Conservation (phyloP, 2,888 invertebrate species). For the Galeopsomyia nigrocyanea region DNA sequence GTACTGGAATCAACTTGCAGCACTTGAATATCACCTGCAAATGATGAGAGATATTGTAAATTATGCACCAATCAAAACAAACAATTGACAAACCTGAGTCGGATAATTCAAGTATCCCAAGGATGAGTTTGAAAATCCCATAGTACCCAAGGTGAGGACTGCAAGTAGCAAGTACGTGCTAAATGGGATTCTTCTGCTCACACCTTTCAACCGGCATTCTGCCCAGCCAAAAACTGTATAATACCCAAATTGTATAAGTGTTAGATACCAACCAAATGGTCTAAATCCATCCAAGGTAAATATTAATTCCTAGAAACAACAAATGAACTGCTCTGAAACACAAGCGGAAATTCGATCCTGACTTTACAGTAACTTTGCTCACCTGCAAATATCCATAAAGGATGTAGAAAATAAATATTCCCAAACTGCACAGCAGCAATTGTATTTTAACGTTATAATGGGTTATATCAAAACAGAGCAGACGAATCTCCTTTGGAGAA, state of each 20-base stretch:
- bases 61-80: constrained; percentile 1
- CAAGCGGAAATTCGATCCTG: not conserved
- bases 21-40: constrained; percentile 91
- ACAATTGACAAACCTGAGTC: constrained; percentile 75
- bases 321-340: constrained; percentile 7
- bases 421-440: constrained; percentile 81
- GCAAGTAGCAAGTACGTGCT: constrained; percentile 86
- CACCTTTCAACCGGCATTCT: constrained; percentile 77
- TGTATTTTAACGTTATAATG: constrained; percentile 77
- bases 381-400: constrained; percentile 90
- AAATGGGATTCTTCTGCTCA: constrained; percentile 82
- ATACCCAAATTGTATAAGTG: constrained; percentile 90
- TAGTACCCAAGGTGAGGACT: constrained; percentile 90
- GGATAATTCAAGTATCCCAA: constrained; percentile 96
- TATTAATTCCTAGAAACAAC: constrained; percentile 80
- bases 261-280: constrained; percentile 92
- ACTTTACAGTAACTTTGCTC: constrained; percentile 42
- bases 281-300: constrained; percentile 92
- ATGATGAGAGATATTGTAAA: not conserved
- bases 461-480: constrained; percentile 82
- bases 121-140: constrained; percentile 96
- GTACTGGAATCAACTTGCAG: constrained; percentile 95
- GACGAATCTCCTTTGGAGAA: constrained; percentile 69
- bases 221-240: constrained; percentile 85
- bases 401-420: constrained; percentile 89